Base-by-base conservation (phyloP, 64 coral and sea anemone species). In the Stichodactyla helianthus region DNA sequence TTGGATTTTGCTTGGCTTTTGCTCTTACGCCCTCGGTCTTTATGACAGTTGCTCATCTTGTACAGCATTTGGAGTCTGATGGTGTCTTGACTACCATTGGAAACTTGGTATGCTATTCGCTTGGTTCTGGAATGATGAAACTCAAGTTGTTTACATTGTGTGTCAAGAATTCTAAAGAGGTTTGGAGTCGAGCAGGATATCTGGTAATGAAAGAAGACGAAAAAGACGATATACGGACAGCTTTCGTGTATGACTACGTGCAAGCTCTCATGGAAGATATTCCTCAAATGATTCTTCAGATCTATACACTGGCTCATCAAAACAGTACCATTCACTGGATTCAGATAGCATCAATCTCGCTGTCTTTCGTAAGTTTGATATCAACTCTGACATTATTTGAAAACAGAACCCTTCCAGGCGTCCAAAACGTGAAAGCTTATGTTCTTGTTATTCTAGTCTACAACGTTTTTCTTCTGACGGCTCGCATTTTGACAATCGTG, bases 91-190 rank as follows among this genome's bases (percentile, higher is more conserved):
- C 53, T 2, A 26, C 54, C 16, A 4, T 65, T 23, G 50, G 54
- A 51, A 52, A 52, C 53, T 9, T 92, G 64, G 6, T 86, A 6
- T 87, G 71, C 59, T 83, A 86, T 86, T 63, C 78, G 44, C 82
- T 85, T 58, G 90, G 90, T 65, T 87, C 90, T 35, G 85, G 90
- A n/a, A 51, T 92, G 83, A 59, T 92, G 19, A 92, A 92, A 60
- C 44, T 92, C n/a, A 86, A 87, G 52, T 53, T 92, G 22, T 79
- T 92, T 31, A 51, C 67, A 50, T 78, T 92, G 60, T 92, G 90
- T 92, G 78, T 92, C 13, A 82, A 50, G 57, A 87, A 92, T 87
- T 87, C 62, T 31, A 64, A 86, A 54, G 85, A 92, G 50, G 90
- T 92, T 8, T 71, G 52, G 25, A 87, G 78, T 54, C 23, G 27